Evolutionary conservation across 1,140 invertebrate species (phyloP).

Genomic region (Calephelis nemesis): DNA sequence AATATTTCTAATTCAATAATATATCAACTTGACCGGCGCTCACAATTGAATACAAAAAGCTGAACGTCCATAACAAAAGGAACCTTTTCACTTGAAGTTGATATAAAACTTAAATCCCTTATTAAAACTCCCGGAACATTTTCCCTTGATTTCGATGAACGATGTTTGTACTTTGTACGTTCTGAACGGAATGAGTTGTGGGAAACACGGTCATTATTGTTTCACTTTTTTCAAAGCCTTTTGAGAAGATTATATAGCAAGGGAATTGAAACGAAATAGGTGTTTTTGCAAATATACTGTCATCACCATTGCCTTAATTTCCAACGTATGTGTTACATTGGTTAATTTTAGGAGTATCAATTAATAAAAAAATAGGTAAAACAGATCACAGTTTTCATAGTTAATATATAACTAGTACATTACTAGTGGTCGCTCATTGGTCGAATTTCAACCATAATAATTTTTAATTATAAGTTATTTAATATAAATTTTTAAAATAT

Average conservation of each 20-base stretch:
- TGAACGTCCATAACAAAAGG: conserved; percentile 35
- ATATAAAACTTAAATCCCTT: conserved; percentile 47
- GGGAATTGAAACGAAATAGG: too few relatives aligned
- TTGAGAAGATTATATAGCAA: conserved; percentile 28
- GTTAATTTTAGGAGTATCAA: too few relatives aligned
- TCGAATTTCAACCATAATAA: too few relatives aligned
- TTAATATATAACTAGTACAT: too few relatives aligned
- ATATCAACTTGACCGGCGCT: neutral
- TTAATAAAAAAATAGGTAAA: too few relatives aligned
- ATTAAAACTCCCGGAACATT: conserved; percentile 48
- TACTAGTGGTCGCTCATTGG: too few relatives aligned
- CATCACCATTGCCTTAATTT: too few relatives aligned
- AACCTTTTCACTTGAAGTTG: conserved; percentile 33
- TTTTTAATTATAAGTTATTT: too few relatives aligned
- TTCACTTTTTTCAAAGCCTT: conserved; percentile 46
- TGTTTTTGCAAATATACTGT: too few relatives aligned
- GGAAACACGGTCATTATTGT: conserved; percentile 44
- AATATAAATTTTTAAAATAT: too few relatives aligned
- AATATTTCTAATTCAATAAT: neutral
- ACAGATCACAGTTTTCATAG: too few relatives aligned
- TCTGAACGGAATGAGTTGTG: conserved; percentile 44
- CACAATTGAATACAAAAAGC: conserved; percentile 13
- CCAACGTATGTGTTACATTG: too few relatives aligned
- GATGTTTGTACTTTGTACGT: conserved; percentile 41
- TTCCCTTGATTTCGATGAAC: conserved; percentile 41